Conservation (phyloP, 2,113 vertebrate genomes). For the Setophaga kirtlandii region DNA sequence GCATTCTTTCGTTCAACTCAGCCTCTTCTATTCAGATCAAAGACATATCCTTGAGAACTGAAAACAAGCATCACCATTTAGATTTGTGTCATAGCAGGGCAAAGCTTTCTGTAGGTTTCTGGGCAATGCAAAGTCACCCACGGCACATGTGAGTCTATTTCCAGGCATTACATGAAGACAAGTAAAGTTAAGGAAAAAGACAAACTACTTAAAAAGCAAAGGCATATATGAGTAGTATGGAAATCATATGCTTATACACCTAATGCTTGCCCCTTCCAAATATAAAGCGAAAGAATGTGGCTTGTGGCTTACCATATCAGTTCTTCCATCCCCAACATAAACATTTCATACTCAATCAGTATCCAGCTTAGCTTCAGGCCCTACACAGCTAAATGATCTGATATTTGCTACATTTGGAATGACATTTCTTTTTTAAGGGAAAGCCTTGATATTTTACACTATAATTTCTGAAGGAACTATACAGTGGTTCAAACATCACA, state of each 20-base stretch:
- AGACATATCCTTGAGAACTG: not conserved
- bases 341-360: conserved; percentile 64
- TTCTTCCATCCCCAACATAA: conserved; percentile 17
- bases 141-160: not conserved
- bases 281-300: conserved; percentile 23
- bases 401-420: conserved; percentile 7
- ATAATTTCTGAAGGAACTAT: conserved; percentile 9
- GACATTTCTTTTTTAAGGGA: conserved; percentile 42
- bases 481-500: not conserved
- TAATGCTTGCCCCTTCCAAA: not conserved
- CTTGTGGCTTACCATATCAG: conserved; percentile 14
- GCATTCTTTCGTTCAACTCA: not conserved
- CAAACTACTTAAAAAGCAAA: conserved; percentile 29
- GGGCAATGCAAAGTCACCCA: not conserved
- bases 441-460: conserved; percentile 16
- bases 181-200: conserved; percentile 1
- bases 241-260: conserved; percentile 9
- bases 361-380: conserved; percentile 48
- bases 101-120: not conserved
- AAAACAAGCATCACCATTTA: not conserved
- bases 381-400: not conserved
- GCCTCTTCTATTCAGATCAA: not conserved
- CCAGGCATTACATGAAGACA: not conserved
- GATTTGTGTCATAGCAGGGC: not conserved
- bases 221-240: not conserved